Conservation (phyloP, 1,140 invertebrate genomes). For the Cydia pomonella region DNA sequence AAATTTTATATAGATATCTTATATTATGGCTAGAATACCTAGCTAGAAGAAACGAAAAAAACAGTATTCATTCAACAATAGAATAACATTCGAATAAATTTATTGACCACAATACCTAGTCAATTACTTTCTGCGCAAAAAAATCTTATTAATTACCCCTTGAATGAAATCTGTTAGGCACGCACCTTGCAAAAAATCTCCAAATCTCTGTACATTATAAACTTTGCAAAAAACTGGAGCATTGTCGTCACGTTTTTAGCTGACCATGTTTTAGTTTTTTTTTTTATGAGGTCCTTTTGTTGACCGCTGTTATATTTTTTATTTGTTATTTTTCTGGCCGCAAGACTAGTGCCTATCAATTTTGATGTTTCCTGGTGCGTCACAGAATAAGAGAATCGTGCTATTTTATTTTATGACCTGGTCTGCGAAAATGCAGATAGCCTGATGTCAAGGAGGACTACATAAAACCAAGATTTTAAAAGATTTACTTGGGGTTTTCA, state of each 20-base stretch:
- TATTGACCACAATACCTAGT: no score
- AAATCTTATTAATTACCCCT: conserved; percentile 1
- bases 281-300: conserved; percentile 6
- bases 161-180: not conserved
- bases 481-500: no score
- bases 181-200: conserved; percentile 5
- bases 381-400: not conserved
- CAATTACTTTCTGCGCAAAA: not conserved
- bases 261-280: conserved; percentile 5
- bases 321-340: not conserved
- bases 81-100: no score
- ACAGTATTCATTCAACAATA: no score
- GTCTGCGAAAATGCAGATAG: no score
- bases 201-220: conserved; percentile 5
- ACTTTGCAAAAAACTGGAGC: not conserved
- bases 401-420: not conserved
- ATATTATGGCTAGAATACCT: no score
- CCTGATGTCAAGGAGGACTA: no score
- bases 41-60: no score
- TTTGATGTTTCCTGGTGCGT: conserved; percentile 13
- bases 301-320: not conserved
- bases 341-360: not conserved
- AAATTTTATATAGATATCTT: no score
- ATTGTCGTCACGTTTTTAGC: not conserved
- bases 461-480: no score